phyloP scores from a whole-genome alignment of 2,113 vertebrate genomes.

The Synchiropus splendidus region DNA sequence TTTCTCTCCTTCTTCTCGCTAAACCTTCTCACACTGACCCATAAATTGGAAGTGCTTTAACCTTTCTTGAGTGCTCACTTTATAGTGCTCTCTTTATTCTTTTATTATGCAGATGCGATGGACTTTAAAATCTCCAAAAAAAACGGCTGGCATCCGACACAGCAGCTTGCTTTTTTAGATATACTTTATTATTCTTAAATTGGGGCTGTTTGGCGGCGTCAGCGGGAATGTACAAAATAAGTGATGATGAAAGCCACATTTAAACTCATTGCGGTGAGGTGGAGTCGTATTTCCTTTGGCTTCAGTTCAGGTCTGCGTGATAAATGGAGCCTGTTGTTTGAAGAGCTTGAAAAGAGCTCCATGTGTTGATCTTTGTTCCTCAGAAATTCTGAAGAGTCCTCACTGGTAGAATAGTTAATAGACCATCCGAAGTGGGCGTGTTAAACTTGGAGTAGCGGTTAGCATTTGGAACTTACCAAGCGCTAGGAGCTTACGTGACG shows the following conservation, averaged over 20 bases:
- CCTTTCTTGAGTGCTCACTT: constrained; percentile 62
- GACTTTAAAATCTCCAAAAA: constrained; percentile 45
- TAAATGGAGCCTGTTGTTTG: too few species aligned
- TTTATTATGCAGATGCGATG: constrained; percentile 61
- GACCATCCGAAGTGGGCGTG: too few species aligned
- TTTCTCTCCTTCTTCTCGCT: constrained; percentile 41
- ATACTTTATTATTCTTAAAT: constrained; percentile 2
- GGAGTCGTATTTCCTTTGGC: too few species aligned
- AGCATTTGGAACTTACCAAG: too few species aligned
- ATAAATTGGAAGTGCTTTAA: constrained; percentile 61
- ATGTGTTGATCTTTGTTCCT: too few species aligned
- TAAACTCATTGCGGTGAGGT: too few species aligned
- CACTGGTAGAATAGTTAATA: too few species aligned
- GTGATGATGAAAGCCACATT: not conserved
- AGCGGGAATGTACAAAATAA: not conserved
- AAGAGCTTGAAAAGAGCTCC: too few species aligned
- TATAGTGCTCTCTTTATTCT: constrained; percentile 52
- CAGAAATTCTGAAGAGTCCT: too few species aligned
- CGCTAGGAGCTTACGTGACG: too few species aligned
- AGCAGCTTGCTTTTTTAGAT: constrained; percentile 3
- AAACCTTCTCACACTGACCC: constrained; percentile 58
- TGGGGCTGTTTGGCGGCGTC: constrained; percentile 4
- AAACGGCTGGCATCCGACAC: constrained; percentile 31
- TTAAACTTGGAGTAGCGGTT: too few species aligned
- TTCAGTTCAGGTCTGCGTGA: too few species aligned